A percentile compares a stretch with the other conserved stretches of the same genome.
phyloP scores from a whole-genome alignment of 1,140 invertebrate genomes.

The Scaptodrosophila lebanonensis region DNA sequence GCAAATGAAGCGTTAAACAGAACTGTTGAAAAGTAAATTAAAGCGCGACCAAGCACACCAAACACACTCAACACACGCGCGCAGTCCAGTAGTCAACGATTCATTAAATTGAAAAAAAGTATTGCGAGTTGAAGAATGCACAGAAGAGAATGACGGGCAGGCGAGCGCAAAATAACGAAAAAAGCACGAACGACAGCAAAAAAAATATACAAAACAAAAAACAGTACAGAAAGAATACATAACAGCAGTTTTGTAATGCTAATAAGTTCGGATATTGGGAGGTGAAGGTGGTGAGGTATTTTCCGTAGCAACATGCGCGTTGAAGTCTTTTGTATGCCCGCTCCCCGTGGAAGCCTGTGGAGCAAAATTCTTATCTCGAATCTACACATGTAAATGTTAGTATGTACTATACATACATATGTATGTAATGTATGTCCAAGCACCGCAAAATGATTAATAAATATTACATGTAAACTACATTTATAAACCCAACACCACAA shows the following conservation, averaged over 20 bases:
- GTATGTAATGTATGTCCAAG: conserved; percentile 11
- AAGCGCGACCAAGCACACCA: conserved; percentile 58
- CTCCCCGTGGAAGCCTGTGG: too few species aligned
- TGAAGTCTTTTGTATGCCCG: conserved; percentile 73
- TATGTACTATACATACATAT: conserved; percentile 12
- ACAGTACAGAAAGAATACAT: conserved; percentile 35
- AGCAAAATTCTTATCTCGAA: too few species aligned
- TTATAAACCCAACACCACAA: conserved; percentile 30
- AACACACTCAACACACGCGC: conserved; percentile 23
- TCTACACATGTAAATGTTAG: conserved; percentile 15
- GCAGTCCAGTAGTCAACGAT: conserved; percentile 29
- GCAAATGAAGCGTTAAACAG: conserved; percentile 57
- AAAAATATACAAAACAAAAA: conserved; percentile 57
- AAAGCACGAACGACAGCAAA: conserved; percentile 71
- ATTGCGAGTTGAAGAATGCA: conserved; percentile 5
- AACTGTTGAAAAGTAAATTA: conserved; percentile 67
- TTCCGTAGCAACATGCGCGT: conserved; percentile 11
- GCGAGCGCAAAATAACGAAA: conserved; percentile 17
- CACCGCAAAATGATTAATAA: conserved; percentile 28
- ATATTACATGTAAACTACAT: conserved; percentile 1
- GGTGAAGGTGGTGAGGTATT: background rate
- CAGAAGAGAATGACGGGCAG: too few species aligned
- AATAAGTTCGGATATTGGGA: conserved; percentile 39
- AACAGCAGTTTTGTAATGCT: conserved; percentile 70
- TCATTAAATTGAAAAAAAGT: conserved; percentile 66